Percentiles rank a stretch among this genome's conserved stretches.
phyloP scores from a whole-genome alignment of 2,888 invertebrate genomes.

The Laothoe populi region DNA sequence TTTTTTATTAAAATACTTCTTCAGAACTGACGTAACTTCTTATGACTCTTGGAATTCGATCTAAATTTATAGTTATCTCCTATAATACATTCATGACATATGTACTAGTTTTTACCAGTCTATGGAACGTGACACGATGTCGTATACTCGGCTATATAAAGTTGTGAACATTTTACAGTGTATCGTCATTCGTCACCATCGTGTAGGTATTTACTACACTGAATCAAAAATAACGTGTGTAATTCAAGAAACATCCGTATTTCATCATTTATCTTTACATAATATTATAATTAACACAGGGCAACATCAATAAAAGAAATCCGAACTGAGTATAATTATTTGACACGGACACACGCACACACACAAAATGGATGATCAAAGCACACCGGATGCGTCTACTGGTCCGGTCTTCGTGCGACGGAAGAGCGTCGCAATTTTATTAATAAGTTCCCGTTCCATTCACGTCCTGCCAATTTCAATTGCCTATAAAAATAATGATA shows the following conservation, averaged over 20 bases:
- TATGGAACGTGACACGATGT: too few relatives aligned
- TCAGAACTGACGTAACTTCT: too few relatives aligned
- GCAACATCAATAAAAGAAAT: conserved; percentile 34
- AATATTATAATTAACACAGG: conserved; percentile 20
- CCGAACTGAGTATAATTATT: conserved; percentile 53
- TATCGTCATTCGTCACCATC: background rate
- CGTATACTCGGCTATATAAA: too few relatives aligned
- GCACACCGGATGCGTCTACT: conserved; percentile 68
- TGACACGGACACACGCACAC: conserved; percentile 41
- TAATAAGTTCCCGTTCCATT: conserved; percentile 80
- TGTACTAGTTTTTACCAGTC: too few relatives aligned
- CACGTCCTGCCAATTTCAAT: conserved; percentile 70
- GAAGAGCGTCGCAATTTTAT: conserved; percentile 79
- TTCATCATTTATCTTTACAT: background rate
- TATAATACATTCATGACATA: too few relatives aligned
- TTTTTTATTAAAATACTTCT: too few relatives aligned
- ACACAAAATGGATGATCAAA: conserved; percentile 70
- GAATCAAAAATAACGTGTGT: conserved; percentile 1
- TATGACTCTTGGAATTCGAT: too few relatives aligned
- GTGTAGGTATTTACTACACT: background rate
- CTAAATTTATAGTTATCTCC: too few relatives aligned
- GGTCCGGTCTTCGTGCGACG: conserved; percentile 66
- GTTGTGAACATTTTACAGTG: too few relatives aligned
- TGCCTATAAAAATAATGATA: conserved; percentile 24
- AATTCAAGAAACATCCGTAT: conserved; percentile 17